These are phyloP conservation scores for Burhinus bistriatus DNA, from an alignment of 2,113 vertebrate genomes.

Conservation along the genomic window DNA sequence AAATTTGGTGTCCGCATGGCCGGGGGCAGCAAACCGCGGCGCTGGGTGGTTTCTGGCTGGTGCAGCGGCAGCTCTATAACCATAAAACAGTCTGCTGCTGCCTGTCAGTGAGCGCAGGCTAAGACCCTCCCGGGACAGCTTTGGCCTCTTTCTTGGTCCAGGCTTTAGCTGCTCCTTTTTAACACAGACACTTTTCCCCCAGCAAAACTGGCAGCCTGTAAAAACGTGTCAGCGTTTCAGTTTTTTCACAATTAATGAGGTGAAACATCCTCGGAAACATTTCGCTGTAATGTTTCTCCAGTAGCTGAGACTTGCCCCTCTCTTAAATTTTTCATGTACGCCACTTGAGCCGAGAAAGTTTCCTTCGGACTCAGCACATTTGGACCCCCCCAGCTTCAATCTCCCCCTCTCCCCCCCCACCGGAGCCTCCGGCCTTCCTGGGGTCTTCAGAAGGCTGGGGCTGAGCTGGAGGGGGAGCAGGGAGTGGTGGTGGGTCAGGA, in stretches of 20 bases:
- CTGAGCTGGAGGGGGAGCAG: not conserved
- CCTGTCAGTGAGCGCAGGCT: conserved; percentile 9
- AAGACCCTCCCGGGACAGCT: conserved; percentile 9
- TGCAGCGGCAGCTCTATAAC: not conserved
- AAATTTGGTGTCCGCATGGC: accelerated
- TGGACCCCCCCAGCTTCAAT: not conserved
- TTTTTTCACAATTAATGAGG: conserved; percentile 69
- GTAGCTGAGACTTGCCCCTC: conserved; percentile 47
- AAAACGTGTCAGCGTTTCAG: conserved; percentile 59
- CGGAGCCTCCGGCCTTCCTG: not conserved
- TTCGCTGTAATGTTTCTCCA: conserved; percentile 30
- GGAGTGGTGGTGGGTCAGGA: accelerated
- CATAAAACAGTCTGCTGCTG: conserved; percentile 42
- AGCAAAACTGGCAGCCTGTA: conserved; percentile 55
- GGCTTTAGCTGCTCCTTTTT: conserved; percentile 27
- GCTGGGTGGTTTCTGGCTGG: not conserved
- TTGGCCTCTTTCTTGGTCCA: conserved; percentile 11
- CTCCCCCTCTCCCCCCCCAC: not conserved
- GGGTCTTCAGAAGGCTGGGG: not conserved
- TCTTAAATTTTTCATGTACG: conserved; percentile 44
- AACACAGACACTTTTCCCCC: conserved; percentile 35
- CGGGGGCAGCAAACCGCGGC: not conserved
- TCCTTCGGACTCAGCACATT: conserved; percentile 53
- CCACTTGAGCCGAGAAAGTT: conserved; percentile 36
- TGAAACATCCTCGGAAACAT: conserved; percentile 62